These are phyloP conservation scores for Pygmarrhopalites habei DNA, from an alignment of 1,140 invertebrate species.

Conservation along the genomic window DNA sequence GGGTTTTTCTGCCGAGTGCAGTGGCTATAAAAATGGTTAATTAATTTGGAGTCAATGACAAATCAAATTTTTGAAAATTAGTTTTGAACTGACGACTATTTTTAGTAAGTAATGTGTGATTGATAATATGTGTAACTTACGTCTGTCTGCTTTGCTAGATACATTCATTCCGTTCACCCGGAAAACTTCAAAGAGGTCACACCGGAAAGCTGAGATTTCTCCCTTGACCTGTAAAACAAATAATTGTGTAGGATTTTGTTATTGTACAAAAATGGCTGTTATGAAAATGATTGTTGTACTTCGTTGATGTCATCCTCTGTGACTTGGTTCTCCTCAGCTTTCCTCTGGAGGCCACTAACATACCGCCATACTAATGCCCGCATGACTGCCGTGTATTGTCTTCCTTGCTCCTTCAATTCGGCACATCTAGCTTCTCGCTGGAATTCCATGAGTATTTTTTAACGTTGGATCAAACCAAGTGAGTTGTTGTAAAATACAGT, in stretches of 20 bases:
- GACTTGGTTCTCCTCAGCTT: constrained; percentile 65
- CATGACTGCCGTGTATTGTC: constrained; percentile 67
- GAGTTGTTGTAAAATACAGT: too few relatives aligned
- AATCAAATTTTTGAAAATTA: constrained; percentile 19
- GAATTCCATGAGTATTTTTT: too few relatives aligned
- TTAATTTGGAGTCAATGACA: too few relatives aligned
- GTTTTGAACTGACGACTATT: constrained; percentile 13
- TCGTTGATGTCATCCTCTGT: constrained; percentile 90
- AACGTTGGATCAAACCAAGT: too few relatives aligned
- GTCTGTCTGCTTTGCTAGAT: constrained; percentile 41
- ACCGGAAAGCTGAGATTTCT: constrained; percentile 71
- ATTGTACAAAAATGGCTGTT: too few relatives aligned
- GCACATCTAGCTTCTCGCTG: constrained; percentile 46
- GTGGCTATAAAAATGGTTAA: background rate
- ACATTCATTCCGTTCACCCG: constrained; percentile 70
- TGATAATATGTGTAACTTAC: constrained; percentile 29
- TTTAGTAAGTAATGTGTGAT: constrained; percentile 2
- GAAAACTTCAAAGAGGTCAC: constrained; percentile 77
- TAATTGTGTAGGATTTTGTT: too few relatives aligned
- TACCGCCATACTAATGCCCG: constrained; percentile 75
- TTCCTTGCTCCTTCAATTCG: constrained; percentile 50
- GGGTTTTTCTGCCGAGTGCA: constrained; percentile 61
- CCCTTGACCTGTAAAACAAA: too few relatives aligned
- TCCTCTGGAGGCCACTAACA: constrained; percentile 66
- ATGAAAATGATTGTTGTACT: too few relatives aligned